Percentiles rank a stretch among this genome's conserved stretches.
phyloP scores from a whole-genome alignment of 1,140 invertebrate genomes.

The Adelges cooleyi region DNA sequence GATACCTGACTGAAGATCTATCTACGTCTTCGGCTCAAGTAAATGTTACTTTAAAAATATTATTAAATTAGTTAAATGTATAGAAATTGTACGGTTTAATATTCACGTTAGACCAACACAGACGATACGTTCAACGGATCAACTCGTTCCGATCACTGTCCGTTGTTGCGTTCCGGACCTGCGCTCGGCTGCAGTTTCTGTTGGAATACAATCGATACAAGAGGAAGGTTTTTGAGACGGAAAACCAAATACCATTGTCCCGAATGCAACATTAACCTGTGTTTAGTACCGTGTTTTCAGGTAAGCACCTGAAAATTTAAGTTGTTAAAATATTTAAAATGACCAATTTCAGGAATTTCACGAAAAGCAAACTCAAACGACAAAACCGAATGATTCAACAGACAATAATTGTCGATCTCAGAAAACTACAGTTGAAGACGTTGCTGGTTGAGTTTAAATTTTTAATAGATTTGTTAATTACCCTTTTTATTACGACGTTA shows the following conservation, averaged over 20 bases:
- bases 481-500: background rate
- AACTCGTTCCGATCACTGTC: constrained; percentile 52
- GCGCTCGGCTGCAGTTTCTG: constrained; percentile 75
- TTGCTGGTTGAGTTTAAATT: background rate
- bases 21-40: background rate
- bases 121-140: constrained; percentile 16
- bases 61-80: too few species aligned
- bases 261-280: constrained; percentile 73
- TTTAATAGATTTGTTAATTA: background rate
- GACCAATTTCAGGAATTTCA: constrained; percentile 7
- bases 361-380: constrained; percentile 22
- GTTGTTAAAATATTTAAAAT: background rate
- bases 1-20: constrained; percentile 18
- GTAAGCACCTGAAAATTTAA: too few species aligned
- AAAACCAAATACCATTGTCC: constrained; percentile 82
- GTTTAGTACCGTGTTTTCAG: constrained; percentile 75
- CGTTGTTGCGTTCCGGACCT: constrained; percentile 61
- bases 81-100: too few species aligned
- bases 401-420: background rate
- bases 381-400: background rate
- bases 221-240: constrained; percentile 61
- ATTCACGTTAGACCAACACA: background rate
- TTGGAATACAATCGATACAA: constrained; percentile 73
- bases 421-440: background rate
- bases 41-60: too few species aligned